Percentiles rank a stretch among this genome's conserved stretches.
phyloP scores from a whole-genome alignment of 2,113 vertebrate genomes.

The Sciurus niger region DNA sequence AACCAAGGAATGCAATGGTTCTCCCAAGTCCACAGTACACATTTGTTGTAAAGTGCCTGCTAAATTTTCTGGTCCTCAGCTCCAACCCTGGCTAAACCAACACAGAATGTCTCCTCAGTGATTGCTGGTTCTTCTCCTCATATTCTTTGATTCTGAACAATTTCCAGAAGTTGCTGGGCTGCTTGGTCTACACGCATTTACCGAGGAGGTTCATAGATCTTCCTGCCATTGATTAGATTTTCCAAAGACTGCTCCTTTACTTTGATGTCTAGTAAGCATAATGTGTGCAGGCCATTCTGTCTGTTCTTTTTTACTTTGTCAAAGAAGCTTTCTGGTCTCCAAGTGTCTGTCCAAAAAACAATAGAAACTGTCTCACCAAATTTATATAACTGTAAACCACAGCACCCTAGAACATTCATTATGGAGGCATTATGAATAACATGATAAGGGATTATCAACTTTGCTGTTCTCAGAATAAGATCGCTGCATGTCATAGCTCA shows the following conservation, averaged over 20 bases:
- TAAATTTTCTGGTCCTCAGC: slow-evolving; percentile 92
- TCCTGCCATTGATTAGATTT: slow-evolving; percentile 90
- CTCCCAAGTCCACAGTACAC: slow-evolving; percentile 92
- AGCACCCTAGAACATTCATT: slow-evolving; percentile 97
- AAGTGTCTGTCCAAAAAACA: slow-evolving; percentile 97
- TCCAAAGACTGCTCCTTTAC: no score
- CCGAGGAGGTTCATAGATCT: slow-evolving; percentile 95
- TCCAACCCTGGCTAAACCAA: slow-evolving; percentile 94
- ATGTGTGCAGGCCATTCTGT: slow-evolving; percentile 93
- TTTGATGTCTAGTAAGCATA: slow-evolving; percentile 92
- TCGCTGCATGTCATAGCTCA: slow-evolving; percentile 98
- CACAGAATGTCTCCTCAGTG: slow-evolving; percentile 90
- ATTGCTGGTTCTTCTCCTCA: slow-evolving; percentile 90
- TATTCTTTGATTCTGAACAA: slow-evolving; percentile 91
- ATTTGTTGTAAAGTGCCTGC: slow-evolving; percentile 92
- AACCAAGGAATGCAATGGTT: slow-evolving; percentile 95
- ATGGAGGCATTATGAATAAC: slow-evolving; percentile 99
- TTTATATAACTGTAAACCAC: slow-evolving; percentile 96
- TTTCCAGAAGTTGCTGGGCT: slow-evolving; percentile 94
- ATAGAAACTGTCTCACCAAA: slow-evolving; percentile 97
- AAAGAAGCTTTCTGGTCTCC: slow-evolving; percentile 98
- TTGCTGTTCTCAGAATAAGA: slow-evolving; percentile 95
- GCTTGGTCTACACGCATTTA: slow-evolving; percentile 96
- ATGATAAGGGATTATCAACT: slow-evolving; percentile 93
- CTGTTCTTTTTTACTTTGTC: slow-evolving; percentile 96